These are phyloP conservation scores for Clivina fossor DNA, from an alignment of 2,888 invertebrate species.

Conservation along the genomic window DNA sequence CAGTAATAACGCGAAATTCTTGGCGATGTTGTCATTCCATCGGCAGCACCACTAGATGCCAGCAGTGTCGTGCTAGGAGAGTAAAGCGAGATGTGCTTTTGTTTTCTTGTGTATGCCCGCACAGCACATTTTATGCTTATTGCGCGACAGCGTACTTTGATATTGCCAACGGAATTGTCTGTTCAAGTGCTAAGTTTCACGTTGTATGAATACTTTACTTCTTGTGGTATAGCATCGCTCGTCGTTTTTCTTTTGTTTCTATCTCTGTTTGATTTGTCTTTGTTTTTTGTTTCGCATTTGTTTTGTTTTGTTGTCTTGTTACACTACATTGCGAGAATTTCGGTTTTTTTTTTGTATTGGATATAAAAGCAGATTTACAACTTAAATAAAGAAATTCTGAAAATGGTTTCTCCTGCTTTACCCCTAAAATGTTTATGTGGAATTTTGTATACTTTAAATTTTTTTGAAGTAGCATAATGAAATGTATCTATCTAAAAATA, in stretches of 20 bases:
- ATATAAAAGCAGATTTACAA: slow-evolving; percentile 22
- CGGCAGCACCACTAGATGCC: slow-evolving; percentile 13
- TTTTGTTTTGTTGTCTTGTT: slow-evolving; percentile 20
- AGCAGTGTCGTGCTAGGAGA: not conserved
- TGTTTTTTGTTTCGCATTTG: slow-evolving; percentile 11
- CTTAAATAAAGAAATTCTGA: slow-evolving; percentile 8
- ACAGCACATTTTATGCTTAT: slow-evolving; percentile 35
- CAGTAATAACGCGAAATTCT: slow-evolving; percentile 33
- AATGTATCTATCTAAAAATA: too few species aligned
- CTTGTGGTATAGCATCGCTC: slow-evolving; percentile 15
- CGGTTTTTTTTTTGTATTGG: slow-evolving; percentile 13
- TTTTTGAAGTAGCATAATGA: too few species aligned
- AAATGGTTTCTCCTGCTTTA: not conserved
- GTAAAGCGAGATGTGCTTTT: slow-evolving; percentile 24
- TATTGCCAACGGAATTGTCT: slow-evolving; percentile 32
- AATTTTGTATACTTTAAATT: too few species aligned
- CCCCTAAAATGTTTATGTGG: too few species aligned
- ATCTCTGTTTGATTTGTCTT: slow-evolving; percentile 5
- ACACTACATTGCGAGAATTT: too few species aligned
- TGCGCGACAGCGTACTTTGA: slow-evolving; percentile 18
- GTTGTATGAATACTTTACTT: slow-evolving; percentile 33
- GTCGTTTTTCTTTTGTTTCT: not conserved
- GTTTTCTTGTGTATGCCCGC: slow-evolving; percentile 34
- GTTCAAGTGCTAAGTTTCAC: slow-evolving; percentile 32
- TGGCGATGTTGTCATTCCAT: slow-evolving; percentile 27